phyloP scores from a whole-genome alignment of 2,797 vertebrate species.

The Sparidentex hasta region DNA sequence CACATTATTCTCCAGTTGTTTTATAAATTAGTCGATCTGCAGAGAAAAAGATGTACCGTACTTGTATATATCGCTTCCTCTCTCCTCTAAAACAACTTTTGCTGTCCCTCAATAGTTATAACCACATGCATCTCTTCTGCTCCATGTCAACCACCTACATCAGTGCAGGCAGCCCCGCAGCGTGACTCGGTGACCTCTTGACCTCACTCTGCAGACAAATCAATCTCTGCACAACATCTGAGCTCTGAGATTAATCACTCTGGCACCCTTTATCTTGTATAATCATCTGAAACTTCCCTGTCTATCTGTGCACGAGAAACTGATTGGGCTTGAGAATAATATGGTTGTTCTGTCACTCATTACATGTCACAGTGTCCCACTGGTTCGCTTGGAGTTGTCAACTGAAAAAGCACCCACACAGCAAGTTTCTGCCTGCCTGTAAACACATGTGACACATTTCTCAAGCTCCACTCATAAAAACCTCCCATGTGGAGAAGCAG shows the following conservation, averaged over 20 bases:
- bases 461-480: constrained; percentile 14
- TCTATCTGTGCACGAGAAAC: no score
- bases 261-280: no score
- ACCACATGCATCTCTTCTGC: not conserved
- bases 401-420: not conserved
- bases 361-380: not conserved
- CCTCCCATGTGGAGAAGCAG: not conserved
- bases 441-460: not conserved
- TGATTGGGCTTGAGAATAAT: no score
- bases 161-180: not conserved
- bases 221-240: not conserved
- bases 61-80: not conserved
- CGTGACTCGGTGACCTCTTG: not conserved
- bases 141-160: no score
- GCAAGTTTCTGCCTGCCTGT: constrained; percentile 3
- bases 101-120: not conserved
- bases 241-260: not conserved
- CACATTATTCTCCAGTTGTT: not conserved
- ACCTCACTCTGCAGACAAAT: not conserved
- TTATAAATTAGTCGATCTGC: not conserved
- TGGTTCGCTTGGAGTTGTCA: not conserved
- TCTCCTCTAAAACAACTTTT: not conserved
- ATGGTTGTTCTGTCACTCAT: not conserved
- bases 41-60: not conserved
- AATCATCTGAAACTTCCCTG: no score